Evolutionary conservation across 2,113 vertebrate genomes (phyloP), one percentile per base, ranked within the genome.

Genomic region (Willisornis vidua): DNA sequence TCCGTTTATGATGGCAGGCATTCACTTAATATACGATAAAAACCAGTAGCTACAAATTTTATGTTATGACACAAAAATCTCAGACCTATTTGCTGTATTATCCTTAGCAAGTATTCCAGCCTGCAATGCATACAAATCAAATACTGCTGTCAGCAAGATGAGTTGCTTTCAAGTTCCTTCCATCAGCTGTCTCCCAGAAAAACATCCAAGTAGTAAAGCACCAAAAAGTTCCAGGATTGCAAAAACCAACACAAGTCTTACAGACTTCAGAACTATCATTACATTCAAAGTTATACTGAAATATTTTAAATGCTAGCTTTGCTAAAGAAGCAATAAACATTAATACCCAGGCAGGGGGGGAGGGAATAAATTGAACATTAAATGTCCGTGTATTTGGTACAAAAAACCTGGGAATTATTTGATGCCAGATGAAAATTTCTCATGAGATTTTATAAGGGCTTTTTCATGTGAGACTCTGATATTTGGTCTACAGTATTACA

Each of bases 11-110:
- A 71, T 52, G 52, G 59, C 46, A 93, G 48, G 46, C 31, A 84
- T 84, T 86, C 59, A 88, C 33, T 90, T 87, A 71, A 91, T 63
- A 79, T 13, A 83, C 37, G 51, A 87, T 51, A 85, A 94, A 95
- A 20, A 23, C 12, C 19, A 45, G 39, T 19, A 85, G 74, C 17
- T 84, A 96, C 93, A 91, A 84, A 51, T 48, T 80, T 92, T 65
- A 85, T 72, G 55, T 76, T 80, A 63, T 16, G 33, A 83, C 59
- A 94, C n/a, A 88, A 86, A 86, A 95, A 71, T 57, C 37, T 88
- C 48, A 63, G 54, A 77, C 22, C 62, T 63, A 48, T 85, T 85
- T 77, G 41, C 33, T 63, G 51, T 63, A 51, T 71, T 71, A 63
- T 46, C 41, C 55, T 66, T 72, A 85, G 37, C 46, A 93, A 94